Evolutionary conservation across 2,888 invertebrate genomes (phyloP).

Genomic region (Calephelis perditalis): DNA sequence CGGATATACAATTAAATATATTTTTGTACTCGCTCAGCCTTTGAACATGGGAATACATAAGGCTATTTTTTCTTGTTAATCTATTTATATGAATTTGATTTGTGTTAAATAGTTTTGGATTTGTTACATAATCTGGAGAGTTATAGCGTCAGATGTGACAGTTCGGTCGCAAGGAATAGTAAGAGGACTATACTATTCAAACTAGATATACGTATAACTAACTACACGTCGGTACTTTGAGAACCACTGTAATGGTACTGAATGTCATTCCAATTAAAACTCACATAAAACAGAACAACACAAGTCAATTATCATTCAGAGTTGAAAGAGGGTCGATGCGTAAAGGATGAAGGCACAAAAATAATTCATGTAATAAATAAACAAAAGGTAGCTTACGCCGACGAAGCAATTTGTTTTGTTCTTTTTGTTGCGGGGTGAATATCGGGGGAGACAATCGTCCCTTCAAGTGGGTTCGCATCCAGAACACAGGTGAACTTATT

Average conservation of each 20-base stretch:
- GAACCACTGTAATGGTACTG: slow-evolving; percentile 9
- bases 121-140: too few relatives aligned
- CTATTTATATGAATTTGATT: too few relatives aligned
- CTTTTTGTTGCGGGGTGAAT: slow-evolving; percentile 22
- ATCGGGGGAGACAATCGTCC: background rate
- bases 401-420: slow-evolving; percentile 24
- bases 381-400: slow-evolving; percentile 25
- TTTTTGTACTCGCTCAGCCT: too few relatives aligned
- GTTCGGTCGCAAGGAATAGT: too few relatives aligned
- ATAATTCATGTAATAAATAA: slow-evolving; percentile 20
- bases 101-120: too few relatives aligned
- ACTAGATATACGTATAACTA: too few relatives aligned
- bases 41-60: too few relatives aligned
- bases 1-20: too few relatives aligned
- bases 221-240: too few relatives aligned
- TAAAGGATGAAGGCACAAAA: slow-evolving; percentile 10
- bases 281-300: slow-evolving; percentile 25
- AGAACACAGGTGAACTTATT: background rate
- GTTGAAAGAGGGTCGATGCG: slow-evolving; percentile 8
- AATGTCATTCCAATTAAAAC: slow-evolving; percentile 31
- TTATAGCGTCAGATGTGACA: too few relatives aligned
- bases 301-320: slow-evolving; percentile 24
- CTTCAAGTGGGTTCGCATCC: background rate
- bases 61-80: too few relatives aligned
- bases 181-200: too few relatives aligned